These are phyloP conservation scores for Epizoanthus ramosus DNA, from an alignment of 92 coral and sea anemone genomes.

Conservation along the genomic window DNA sequence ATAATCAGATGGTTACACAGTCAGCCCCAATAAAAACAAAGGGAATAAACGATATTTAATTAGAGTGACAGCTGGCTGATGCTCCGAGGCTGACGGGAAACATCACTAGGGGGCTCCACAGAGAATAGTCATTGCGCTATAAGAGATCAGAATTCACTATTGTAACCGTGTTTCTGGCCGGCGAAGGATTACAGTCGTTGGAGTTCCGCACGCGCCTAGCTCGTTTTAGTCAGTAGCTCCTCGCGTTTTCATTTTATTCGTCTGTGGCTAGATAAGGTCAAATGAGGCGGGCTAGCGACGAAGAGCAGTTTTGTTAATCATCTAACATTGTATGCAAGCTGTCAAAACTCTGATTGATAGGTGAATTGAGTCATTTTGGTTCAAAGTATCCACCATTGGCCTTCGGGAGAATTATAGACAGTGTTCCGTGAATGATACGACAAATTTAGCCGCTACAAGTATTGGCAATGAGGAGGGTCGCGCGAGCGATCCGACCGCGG, in stretches of 20 bases:
- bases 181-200: conserved; percentile 1
- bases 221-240: conserved; percentile 3
- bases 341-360: conserved; percentile 99
- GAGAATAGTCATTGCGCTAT: conserved; percentile 54
- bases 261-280: conserved; percentile 62
- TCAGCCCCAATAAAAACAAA: conserved; percentile 80
- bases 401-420: conserved; percentile 16
- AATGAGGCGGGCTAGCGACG: conserved; percentile 64
- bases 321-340: conserved; percentile 83
- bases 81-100: conserved; percentile 67
- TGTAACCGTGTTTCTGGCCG: conserved; percentile 16
- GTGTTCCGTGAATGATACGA: conserved; percentile 28
- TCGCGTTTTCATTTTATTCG: conserved; percentile 3
- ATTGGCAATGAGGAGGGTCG: conserved; percentile 35
- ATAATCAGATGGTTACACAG: conserved; percentile 61
- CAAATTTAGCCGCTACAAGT: conserved; percentile 14
- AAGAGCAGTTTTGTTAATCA: conserved; percentile 82
- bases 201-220: not conserved
- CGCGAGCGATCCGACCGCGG: conserved; percentile 27
- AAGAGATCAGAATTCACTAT: conserved; percentile 40
- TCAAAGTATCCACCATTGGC: conserved; percentile 39
- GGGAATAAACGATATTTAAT: conserved; percentile 78
- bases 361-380: conserved; percentile 92
- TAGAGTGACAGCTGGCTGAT: conserved; percentile 86
- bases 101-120: conserved; percentile 74